phyloP scores from a whole-genome alignment of 2,888 invertebrate genomes.

The Drosophila niveifrons region DNA sequence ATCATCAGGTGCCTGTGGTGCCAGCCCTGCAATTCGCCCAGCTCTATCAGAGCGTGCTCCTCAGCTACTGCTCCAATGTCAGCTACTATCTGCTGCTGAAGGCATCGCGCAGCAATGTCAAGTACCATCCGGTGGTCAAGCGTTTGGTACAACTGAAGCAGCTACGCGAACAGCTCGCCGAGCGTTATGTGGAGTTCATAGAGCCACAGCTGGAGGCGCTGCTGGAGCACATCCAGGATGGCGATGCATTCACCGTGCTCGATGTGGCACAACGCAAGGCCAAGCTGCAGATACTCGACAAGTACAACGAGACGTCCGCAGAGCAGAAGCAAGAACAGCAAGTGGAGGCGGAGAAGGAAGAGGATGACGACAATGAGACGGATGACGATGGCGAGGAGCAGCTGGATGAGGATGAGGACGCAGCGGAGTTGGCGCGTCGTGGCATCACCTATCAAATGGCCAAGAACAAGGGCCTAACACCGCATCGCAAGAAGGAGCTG shows the following conservation, averaged over 20 bases:
- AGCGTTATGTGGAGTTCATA: slow-evolving; percentile 89
- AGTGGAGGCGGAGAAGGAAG: background rate
- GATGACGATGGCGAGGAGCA: slow-evolving; percentile 84
- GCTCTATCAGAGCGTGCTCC: slow-evolving; percentile 89
- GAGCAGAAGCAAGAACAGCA: background rate
- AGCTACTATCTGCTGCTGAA: slow-evolving; percentile 94
- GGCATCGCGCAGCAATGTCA: slow-evolving; percentile 89
- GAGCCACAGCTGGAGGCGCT: slow-evolving; percentile 89
- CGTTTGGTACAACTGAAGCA: slow-evolving; percentile 92
- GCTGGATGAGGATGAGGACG: slow-evolving; percentile 85
- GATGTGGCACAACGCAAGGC: slow-evolving; percentile 55
- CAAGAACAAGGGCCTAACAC: slow-evolving; percentile 97
- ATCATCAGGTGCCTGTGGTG: slow-evolving; percentile 88
- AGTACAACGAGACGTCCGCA: slow-evolving; percentile 39
- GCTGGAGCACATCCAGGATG: slow-evolving; percentile 86
- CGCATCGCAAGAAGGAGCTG: slow-evolving; percentile 95
- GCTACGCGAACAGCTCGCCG: slow-evolving; percentile 90
- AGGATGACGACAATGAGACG: slow-evolving; percentile 50
- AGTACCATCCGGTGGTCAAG: slow-evolving; percentile 95
- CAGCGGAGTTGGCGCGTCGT: slow-evolving; percentile 86
- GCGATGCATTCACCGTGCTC: slow-evolving; percentile 75
- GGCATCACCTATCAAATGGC: slow-evolving; percentile 97
- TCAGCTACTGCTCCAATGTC: slow-evolving; percentile 94
- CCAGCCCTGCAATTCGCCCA: slow-evolving; percentile 90
- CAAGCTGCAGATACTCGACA: slow-evolving; percentile 66